Conservation (phyloP, 2,113 vertebrate genomes). For the Gambusia affinis region DNA sequence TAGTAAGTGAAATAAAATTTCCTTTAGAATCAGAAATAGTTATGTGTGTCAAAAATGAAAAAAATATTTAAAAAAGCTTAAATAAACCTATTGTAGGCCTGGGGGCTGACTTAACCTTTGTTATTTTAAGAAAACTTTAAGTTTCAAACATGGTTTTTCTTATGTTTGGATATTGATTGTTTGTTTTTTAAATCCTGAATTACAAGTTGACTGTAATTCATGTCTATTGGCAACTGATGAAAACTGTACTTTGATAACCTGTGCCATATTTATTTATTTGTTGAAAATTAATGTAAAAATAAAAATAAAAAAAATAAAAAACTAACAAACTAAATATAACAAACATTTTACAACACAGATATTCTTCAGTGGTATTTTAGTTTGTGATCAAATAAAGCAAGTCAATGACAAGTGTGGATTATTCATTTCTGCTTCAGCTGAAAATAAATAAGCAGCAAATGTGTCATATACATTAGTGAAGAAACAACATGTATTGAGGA, state of each 20-base stretch:
- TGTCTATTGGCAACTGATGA: background rate
- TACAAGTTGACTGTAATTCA: background rate
- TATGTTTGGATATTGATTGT: background rate
- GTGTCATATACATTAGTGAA: conserved; percentile 59
- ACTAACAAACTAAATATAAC: background rate
- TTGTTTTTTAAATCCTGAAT: background rate
- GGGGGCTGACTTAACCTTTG: too few species aligned
- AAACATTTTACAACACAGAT: background rate
- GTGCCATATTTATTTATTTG: background rate
- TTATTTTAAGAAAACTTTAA: too few species aligned
- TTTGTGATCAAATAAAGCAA: conserved; percentile 50
- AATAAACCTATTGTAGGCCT: too few species aligned
- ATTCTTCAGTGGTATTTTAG: conserved; percentile 3
- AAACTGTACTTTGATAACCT: background rate
- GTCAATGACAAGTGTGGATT: conserved; percentile 69
- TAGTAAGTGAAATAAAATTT: too few species aligned
- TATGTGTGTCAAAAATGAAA: too few species aligned
- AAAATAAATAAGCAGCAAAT: conserved; percentile 60
- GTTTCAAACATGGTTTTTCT: background rate
- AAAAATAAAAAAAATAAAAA: too few species aligned
- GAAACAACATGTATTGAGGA: conserved; percentile 58
- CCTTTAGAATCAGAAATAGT: too few species aligned
- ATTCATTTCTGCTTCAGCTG: conserved; percentile 32
- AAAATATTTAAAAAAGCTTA: too few species aligned
- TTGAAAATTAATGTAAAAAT: background rate